These are phyloP conservation scores for Sternotherus odoratus DNA, from an alignment of 2,797 vertebrate species.

Conservation along the genomic window DNA sequence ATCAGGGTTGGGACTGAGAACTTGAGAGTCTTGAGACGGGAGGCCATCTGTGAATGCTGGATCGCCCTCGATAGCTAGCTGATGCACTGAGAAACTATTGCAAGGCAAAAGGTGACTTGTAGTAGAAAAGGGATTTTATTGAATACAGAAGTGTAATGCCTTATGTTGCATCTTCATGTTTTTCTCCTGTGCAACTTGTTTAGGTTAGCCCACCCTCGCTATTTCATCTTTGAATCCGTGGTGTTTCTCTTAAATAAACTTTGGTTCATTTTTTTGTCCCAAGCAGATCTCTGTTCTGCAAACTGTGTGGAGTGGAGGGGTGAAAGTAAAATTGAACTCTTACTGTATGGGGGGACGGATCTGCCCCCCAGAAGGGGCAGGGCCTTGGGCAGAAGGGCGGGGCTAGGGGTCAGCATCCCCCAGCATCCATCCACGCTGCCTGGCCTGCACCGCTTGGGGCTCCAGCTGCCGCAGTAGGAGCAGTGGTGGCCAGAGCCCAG, in stretches of 20 bases:
- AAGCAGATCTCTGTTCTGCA: not conserved
- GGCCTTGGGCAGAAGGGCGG: too few relatives aligned
- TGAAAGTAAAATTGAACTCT: too few relatives aligned
- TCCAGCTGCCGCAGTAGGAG: too few relatives aligned
- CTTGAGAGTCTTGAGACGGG: not conserved
- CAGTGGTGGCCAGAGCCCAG: too few relatives aligned
- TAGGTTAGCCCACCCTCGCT: not conserved
- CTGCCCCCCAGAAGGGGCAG: too few relatives aligned
- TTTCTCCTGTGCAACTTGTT: not conserved
- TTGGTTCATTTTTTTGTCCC: not conserved
- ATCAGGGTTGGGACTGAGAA: not conserved
- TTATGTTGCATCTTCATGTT: not conserved
- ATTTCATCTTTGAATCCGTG: not conserved
- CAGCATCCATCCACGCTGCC: too few relatives aligned
- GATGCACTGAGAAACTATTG: not conserved
- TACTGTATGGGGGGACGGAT: too few relatives aligned
- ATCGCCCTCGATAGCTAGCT: not conserved
- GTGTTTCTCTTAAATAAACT: not conserved
- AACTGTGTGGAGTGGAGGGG: not conserved
- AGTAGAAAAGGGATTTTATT: not conserved
- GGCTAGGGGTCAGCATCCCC: too few relatives aligned
- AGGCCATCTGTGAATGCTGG: not conserved
- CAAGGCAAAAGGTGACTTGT: not conserved
- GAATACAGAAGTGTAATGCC: not conserved
- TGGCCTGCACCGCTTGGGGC: too few relatives aligned